Conservation (phyloP, 2,888 invertebrate genomes). For the Hyposoter didymator region DNA sequence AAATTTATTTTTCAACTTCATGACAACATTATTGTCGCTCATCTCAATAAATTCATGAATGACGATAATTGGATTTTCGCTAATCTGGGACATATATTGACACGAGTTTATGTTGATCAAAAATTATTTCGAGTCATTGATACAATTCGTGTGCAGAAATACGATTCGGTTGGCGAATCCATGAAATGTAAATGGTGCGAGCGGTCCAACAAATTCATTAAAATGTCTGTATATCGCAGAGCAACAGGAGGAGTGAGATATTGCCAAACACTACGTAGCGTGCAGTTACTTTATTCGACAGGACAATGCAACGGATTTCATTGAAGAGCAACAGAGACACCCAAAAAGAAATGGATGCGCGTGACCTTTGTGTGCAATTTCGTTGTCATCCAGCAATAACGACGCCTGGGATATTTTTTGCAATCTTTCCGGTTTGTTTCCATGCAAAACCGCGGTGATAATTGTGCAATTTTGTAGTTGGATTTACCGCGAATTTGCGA, state of each 20-base stretch:
- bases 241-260: background rate
- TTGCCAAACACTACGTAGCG: constrained; percentile 27
- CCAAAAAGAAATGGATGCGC: background rate
- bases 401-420: background rate
- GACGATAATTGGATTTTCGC: background rate
- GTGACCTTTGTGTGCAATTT: constrained; percentile 13
- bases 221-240: background rate
- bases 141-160: background rate
- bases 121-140: constrained; percentile 19
- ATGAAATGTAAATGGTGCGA: constrained; percentile 13
- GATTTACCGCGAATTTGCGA: no score
- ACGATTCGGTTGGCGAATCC: constrained; percentile 7
- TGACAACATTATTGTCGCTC: background rate
- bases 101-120: background rate
- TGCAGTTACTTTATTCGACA: constrained; percentile 23
- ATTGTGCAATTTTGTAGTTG: no score
- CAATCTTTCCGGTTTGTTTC: constrained; percentile 28
- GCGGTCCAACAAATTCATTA: background rate
- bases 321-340: background rate
- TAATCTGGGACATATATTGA: background rate
- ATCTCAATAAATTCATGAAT: background rate
- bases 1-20: background rate
- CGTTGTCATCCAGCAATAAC: constrained; percentile 30
- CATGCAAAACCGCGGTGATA: background rate
- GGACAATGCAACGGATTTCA: background rate